Conservation (phyloP, 2,888 invertebrate genomes). For the Sphaeridia pumilis region DNA sequence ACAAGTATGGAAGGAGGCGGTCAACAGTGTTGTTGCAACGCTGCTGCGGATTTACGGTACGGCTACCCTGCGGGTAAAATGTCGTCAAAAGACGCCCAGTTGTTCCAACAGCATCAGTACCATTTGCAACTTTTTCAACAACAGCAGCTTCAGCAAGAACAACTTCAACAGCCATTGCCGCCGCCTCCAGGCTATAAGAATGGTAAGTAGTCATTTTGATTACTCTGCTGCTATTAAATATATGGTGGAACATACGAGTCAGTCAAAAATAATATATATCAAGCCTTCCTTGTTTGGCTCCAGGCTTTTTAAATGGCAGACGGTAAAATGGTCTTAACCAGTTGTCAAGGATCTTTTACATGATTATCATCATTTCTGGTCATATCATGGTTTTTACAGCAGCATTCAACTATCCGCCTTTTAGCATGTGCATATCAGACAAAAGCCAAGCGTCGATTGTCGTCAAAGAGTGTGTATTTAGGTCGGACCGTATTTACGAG, state of each 20-base stretch:
- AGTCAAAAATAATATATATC: neutral
- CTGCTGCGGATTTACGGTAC: neutral
- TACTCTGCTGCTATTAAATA: neutral
- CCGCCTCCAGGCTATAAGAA: slow-evolving; percentile 25
- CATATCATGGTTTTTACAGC: no score
- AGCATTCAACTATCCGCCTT: no score
- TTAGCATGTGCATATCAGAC: no score
- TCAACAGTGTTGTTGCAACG: neutral
- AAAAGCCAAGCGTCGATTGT: no score
- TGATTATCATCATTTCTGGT: no score
- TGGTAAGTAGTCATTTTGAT: slow-evolving; percentile 18
- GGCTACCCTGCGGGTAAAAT: neutral
- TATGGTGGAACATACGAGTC: neutral
- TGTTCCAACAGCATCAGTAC: slow-evolving; percentile 10
- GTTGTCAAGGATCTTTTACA: no score
- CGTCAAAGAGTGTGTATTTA: no score
- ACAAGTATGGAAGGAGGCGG: neutral
- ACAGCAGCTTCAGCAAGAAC: slow-evolving; percentile 25
- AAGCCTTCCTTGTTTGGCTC: no score
- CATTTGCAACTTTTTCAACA: slow-evolving; percentile 26
- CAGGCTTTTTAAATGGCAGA: no score
- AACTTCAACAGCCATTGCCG: slow-evolving; percentile 28
- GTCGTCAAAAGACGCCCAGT: slow-evolving; percentile 11
- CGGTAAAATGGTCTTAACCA: no score
- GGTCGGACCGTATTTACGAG: no score